Evolutionary conservation across 2,888 invertebrate species (phyloP).

Genomic region (Apotomis capreana): DNA sequence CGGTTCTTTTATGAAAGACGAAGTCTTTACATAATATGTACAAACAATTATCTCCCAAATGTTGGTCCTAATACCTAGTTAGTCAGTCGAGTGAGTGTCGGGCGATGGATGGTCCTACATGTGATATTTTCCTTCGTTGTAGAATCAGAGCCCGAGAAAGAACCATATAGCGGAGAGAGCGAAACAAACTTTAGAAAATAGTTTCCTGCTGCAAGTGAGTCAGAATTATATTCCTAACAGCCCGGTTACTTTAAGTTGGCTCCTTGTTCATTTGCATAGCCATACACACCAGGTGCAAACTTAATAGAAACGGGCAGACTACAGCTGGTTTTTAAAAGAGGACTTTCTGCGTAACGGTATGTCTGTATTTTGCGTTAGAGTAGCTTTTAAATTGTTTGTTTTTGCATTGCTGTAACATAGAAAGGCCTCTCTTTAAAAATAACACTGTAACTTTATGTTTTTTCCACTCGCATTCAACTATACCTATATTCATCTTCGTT

Average conservation of each 20-base stretch:
- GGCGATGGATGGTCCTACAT: constrained; percentile 60
- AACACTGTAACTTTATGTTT: constrained; percentile 20
- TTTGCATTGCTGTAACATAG: neutral
- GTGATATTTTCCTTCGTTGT: constrained; percentile 72
- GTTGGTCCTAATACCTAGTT: neutral
- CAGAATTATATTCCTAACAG: constrained; percentile 52
- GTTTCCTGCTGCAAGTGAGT: constrained; percentile 82
- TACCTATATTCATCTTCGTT: neutral
- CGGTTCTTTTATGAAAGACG: no score
- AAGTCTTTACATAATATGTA: no score
- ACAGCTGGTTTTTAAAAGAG: neutral
- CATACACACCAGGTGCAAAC: no score
- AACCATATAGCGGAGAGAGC: constrained; percentile 82
- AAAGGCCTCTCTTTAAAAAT: constrained; percentile 8
- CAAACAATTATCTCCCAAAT: neutral
- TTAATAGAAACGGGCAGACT: no score
- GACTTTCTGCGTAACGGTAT: neutral
- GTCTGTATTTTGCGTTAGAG: neutral
- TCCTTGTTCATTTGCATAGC: no score
- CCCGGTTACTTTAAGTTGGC: neutral
- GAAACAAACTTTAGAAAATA: constrained; percentile 81
- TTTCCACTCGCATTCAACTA: constrained; percentile 57
- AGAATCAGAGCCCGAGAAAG: constrained; percentile 81
- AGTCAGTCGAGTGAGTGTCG: constrained; percentile 18
- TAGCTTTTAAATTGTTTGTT: neutral